A percentile compares a stretch with the other conserved stretches of the same genome.
These are phyloP conservation scores for Drosophila quinaria DNA, from an alignment of 2,888 invertebrate species.

Conservation along the genomic window DNA sequence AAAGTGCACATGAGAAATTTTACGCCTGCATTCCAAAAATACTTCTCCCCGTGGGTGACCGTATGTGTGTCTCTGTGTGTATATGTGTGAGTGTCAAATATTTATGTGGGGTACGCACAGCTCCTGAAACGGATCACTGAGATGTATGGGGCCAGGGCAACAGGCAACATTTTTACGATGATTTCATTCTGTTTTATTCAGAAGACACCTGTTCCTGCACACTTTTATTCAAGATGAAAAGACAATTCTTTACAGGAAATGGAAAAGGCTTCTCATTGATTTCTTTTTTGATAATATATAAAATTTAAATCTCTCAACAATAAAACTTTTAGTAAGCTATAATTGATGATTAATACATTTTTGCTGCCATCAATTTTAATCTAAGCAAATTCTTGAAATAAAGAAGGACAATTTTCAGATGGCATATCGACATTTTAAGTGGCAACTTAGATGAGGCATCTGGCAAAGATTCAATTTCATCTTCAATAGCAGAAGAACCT, in stretches of 20 bases:
- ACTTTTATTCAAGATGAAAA: conserved; percentile 13
- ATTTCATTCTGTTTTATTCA: conserved; percentile 31
- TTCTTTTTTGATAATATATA: neutral
- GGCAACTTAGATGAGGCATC: neutral
- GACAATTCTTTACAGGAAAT: conserved; percentile 2
- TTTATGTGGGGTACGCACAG: conserved; percentile 27
- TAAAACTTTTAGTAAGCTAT: neutral
- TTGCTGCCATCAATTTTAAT: neutral
- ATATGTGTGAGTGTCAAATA: conserved; percentile 37
- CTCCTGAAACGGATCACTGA: neutral
- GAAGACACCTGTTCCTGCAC: conserved; percentile 22
- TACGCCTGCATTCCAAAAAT: conserved; percentile 41
- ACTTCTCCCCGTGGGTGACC: conserved; percentile 2
- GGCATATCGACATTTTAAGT: neutral
- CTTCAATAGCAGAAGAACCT: conserved; percentile 1
- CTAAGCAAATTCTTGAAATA: neutral
- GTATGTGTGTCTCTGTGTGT: conserved; percentile 9
- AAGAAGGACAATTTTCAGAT: neutral
- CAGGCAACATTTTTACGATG: conserved; percentile 23
- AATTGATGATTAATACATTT: neutral
- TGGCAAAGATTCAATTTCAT: neutral
- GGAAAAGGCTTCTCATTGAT: neutral
- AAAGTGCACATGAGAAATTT: conserved; percentile 69
- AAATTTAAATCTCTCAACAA: neutral
- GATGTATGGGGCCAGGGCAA: conserved; percentile 1